Evolutionary conservation across 2,113 vertebrate species (phyloP).

Genomic region (Leucoraja erinaceus): DNA sequence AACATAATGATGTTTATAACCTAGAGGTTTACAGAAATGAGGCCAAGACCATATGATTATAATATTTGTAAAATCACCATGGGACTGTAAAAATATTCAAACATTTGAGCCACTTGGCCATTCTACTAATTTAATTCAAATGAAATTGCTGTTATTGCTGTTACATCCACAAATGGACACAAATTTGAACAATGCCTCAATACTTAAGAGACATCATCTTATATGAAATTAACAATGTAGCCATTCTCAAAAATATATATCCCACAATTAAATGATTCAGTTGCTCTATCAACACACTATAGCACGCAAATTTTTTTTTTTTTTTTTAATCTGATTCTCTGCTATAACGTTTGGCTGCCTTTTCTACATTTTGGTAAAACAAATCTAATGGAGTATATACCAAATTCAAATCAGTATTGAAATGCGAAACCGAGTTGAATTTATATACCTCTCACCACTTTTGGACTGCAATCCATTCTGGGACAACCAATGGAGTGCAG

Average conservation of each 20-base stretch:
- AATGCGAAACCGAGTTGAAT: background rate
- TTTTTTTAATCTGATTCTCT: background rate
- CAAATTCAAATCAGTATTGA: background rate
- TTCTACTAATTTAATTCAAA: background rate
- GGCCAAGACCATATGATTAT: background rate
- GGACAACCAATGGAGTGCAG: too few relatives aligned
- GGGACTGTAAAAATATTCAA: background rate
- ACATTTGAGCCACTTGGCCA: background rate
- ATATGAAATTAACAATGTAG: background rate
- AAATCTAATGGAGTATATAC: background rate
- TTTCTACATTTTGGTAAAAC: background rate
- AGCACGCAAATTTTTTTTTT: background rate
- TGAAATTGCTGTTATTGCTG: background rate
- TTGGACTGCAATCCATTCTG: too few relatives aligned
- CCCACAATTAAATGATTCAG: background rate
- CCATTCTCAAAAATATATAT: background rate
- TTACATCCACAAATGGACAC: background rate
- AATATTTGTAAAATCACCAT: background rate
- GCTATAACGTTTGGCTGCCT: background rate
- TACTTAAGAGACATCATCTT: background rate
- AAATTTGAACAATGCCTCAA: background rate
- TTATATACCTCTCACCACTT: too few relatives aligned
- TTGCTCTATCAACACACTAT: background rate
- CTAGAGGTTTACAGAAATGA: background rate
- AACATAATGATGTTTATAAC: background rate